Evolutionary conservation across 2,888 invertebrate genomes (phyloP), one percentile per base, ranked within the genome.

Genomic region (Monopis laevigella): DNA sequence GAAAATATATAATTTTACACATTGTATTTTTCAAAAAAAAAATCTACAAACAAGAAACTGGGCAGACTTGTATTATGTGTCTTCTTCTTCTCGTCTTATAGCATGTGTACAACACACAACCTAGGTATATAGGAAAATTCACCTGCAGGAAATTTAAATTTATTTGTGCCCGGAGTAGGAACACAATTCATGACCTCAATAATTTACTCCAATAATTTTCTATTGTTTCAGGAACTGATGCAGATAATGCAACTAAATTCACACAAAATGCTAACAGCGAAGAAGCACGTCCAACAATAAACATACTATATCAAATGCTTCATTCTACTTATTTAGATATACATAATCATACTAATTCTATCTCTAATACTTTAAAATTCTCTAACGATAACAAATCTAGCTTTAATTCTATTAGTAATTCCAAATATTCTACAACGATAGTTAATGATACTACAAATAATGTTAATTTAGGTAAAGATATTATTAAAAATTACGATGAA

Each of bases 231-330:
- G 78, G 78, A 41, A 75, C 65, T 12, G 74, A 77, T 47, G 66
- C 75, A 12, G 74, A 75, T 49, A 51, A 50, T 27, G 52, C 62
- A 16, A 57, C 71, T 39, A 65, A 54, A 43, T 52, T 64, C 46
- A 59, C 59, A 36, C 52, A 52, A 46, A 54, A 53, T 46, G 46
- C 48, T 36, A 50, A 58, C 42, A 51, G 56, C 44, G 55, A 51
- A 35, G 51, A 49, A 32, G 55, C 63, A 13, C 65, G 57, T 17
- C 77, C 78, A 27, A 75, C 65, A 18, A 55, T 78, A 43, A 80
- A 72, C 54, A 71, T 64, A 61, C 54, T 74, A 43, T 80, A 75
- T 57, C 65, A 72, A 65, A 75, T 78, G 69, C 60, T 80, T 47
- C 67, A 74, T 54, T 52, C 59, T 35, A 56, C n/a, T n/a, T n/a